Evolutionary conservation across 2,113 vertebrate genomes (phyloP), one percentile per base, ranked within the genome.

Genomic region (Megaceryle torquata): DNA sequence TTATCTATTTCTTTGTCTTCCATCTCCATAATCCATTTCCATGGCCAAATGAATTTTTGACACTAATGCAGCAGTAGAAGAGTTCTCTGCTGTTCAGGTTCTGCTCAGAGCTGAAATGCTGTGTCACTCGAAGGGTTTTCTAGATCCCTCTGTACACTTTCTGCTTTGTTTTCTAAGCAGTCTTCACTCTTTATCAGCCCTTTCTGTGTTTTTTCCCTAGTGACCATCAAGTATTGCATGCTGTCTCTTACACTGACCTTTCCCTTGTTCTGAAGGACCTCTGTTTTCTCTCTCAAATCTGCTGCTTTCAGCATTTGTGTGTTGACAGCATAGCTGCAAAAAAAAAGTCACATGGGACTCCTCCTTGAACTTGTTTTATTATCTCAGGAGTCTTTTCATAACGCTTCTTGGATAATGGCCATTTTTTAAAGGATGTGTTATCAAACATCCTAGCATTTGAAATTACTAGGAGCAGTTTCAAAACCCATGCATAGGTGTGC

Each of bases 401-500:
- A 35, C 15, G 11, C 5, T 46, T n/a, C 11, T 29, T 74, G 54
- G 51, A 9, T 26, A 44, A 51, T 21, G 39, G 31, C 54, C 71
- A 6, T 24, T 89, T 90, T 71, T 72, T 1, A 3, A 60, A 43
- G 26, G 5, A 8, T 7, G 9, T 59, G 6, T 56, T 60, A 15
- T 9, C 65, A 51, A 18, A 48, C 21, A 22, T 51, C 50, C 50
- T 51, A 25, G 13, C 24, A 25, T 24, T 12, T 51, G 50, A 14
- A 51, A 51, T 51, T 51, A 13, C 50, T 25, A 51, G 50, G 50
- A 51, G 50, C 50, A 51, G 13, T 51, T 51, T 20, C 19, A 46
- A 46, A 46, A 10, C 46, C 37, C 17, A 2, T 13, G 6, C 28
- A 7, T 0, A 3, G 7, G 12, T 2, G 56, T 50, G 6, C 11